Conservation (phyloP, 2,797 vertebrate species). For the Scomberomorus guttatus region DNA sequence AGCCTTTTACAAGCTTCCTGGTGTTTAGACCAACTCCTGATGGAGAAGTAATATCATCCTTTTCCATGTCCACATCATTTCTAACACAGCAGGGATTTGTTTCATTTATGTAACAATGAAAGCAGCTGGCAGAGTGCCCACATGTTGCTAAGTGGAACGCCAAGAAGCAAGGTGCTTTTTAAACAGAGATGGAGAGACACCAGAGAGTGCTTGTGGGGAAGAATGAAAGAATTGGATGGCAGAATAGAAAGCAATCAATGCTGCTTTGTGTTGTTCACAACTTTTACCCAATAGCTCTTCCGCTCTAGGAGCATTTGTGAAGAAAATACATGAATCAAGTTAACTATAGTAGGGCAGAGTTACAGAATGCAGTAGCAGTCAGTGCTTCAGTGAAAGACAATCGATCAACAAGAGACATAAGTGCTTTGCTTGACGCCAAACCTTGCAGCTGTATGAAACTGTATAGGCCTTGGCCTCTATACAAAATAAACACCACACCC, state of each 20-base stretch:
- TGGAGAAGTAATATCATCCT: constrained; percentile 76
- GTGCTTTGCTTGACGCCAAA: constrained; percentile 48
- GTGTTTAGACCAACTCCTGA: constrained; percentile 70
- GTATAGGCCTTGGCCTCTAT: constrained; percentile 37
- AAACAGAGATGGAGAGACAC: constrained; percentile 72
- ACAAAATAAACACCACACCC: constrained; percentile 58
- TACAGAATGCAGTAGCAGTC: constrained; percentile 55
- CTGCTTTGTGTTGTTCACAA: constrained; percentile 69
- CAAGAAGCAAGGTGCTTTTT: constrained; percentile 77
- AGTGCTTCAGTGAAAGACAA: constrained; percentile 48
- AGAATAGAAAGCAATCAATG: constrained; percentile 78
- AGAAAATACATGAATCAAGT: constrained; percentile 72
- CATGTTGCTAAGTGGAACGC: constrained; percentile 76
- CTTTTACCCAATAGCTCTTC: constrained; percentile 72
- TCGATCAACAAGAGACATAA: constrained; percentile 58
- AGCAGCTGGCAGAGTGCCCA: constrained; percentile 72
- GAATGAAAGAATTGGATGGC: constrained; percentile 65
- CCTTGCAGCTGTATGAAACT: constrained; percentile 66
- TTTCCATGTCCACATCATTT: constrained; percentile 79
- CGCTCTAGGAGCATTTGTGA: constrained; percentile 57
- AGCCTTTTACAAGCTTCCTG: constrained; percentile 73
- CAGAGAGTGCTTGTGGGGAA: constrained; percentile 67
- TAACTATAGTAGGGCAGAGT: constrained; percentile 57
- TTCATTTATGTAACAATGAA: constrained; percentile 82
- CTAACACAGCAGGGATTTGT: constrained; percentile 79